phyloP scores from a whole-genome alignment of 1,140 invertebrate genomes.

The Gonatopus flavifemur region DNA sequence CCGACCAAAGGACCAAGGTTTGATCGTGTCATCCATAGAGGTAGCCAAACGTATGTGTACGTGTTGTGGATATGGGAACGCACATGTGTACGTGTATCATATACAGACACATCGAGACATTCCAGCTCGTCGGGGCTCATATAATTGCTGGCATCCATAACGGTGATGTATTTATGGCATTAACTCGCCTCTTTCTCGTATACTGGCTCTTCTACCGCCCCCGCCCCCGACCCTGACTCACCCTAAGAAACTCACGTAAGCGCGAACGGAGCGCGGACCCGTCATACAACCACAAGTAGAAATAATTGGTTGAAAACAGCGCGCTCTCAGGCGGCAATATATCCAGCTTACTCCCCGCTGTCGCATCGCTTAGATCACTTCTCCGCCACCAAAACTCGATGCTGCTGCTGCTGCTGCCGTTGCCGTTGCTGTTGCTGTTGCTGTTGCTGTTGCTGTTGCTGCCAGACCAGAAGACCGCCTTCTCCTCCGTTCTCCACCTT shows the following conservation, averaged over 20 bases:
- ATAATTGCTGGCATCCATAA: slow-evolving; percentile 60
- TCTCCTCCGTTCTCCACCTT: slow-evolving; percentile 24
- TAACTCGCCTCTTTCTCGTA: slow-evolving; percentile 57
- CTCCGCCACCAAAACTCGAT: slow-evolving; percentile 46
- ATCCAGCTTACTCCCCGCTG: slow-evolving; percentile 58
- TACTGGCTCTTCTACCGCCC: slow-evolving; percentile 31
- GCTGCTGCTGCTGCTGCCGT: no score
- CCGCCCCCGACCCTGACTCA: slow-evolving; percentile 28
- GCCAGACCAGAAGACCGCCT: slow-evolving; percentile 21
- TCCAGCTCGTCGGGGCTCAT: slow-evolving; percentile 52
- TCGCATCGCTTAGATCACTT: slow-evolving; percentile 55
- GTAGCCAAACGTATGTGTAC: slow-evolving; percentile 29
- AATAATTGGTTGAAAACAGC: slow-evolving; percentile 59
- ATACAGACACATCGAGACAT: slow-evolving; percentile 36
- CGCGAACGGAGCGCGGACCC: slow-evolving; percentile 30
- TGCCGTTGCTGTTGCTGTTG: no score
- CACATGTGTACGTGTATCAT: slow-evolving; percentile 10
- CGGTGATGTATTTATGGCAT: slow-evolving; percentile 59
- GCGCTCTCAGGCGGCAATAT: slow-evolving; percentile 53
- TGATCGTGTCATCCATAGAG: slow-evolving; percentile 38
- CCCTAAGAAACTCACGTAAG: no score
- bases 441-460: no score
- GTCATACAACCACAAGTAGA: slow-evolving; percentile 57
- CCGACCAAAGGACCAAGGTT: slow-evolving; percentile 25
- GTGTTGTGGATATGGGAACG: no score